Conservation (phyloP, 1,140 invertebrate species). For the Chymomyza costata region DNA sequence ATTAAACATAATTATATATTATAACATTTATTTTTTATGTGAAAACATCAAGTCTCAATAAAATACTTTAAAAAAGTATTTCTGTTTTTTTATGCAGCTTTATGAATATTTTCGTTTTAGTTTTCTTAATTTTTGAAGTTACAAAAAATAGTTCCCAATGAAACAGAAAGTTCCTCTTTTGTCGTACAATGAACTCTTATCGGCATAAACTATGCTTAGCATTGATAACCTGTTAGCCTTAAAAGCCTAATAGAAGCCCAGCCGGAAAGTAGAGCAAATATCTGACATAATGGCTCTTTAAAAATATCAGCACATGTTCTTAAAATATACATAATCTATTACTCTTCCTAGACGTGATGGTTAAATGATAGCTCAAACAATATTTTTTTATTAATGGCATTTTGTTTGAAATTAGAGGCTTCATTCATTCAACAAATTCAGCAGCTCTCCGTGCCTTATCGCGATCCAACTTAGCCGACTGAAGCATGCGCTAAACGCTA, state of each 20-base stretch:
- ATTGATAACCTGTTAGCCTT: conserved; percentile 56
- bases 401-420: conserved; percentile 13
- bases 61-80: no score
- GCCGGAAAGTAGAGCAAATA: conserved; percentile 47
- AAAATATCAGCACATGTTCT: conserved; percentile 16
- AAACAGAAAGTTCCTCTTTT: conserved; percentile 49
- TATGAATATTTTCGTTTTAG: no score
- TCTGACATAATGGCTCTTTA: conserved; percentile 1
- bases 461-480: conserved; percentile 16
- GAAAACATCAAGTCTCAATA: no score
- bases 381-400: not conserved
- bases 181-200: conserved; percentile 57
- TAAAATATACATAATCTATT: not conserved
- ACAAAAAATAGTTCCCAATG: conserved; percentile 21
- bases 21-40: no score
- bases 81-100: no score
- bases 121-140: no score
- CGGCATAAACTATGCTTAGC: conserved; percentile 18
- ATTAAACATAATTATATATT: no score
- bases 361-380: not conserved
- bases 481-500: conserved; percentile 8
- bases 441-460: conserved; percentile 8
- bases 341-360: not conserved
- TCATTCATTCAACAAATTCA: conserved; percentile 1
- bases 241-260: conserved; percentile 39